Base-by-base conservation (phyloP, 2,888 invertebrate species). In the Orthosia incerta region DNA sequence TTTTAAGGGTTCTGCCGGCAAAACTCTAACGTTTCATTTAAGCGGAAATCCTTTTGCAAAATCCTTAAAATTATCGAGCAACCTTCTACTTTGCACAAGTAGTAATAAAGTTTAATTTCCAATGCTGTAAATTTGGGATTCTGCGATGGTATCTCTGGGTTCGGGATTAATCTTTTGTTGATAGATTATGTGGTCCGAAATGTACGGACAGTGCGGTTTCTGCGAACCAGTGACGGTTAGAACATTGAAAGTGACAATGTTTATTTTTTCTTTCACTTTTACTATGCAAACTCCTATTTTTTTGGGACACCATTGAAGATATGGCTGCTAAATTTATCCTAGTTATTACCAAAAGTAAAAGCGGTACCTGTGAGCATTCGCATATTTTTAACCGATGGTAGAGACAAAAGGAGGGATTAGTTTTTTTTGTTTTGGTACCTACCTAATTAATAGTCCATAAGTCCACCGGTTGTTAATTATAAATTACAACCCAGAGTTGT, bases 151-250 rank as follows among this genome's bases (percentile, higher is more conserved):
- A 84, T 89, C 86, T 87, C 66, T 86, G 87, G 84, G 86, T 82
- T 90, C 92, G 91, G 86, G 91, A 93, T 94, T 96, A 95, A 95
- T 95, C 95, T 95, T 94, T 95, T 95, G 95, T 95, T 95, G 95
- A 94, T 93, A 93, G 92, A 91, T 90, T 88, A 85, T 89, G 94
- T 92, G 93, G 90, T 88, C 89, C 85, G 77, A 82, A 70, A 71
- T 71, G 56, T 50, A 78, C 45, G 56, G 48, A 89, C 84, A 86
- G 90, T 74, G 84, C 76, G 91, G 89, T 91, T 94, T 94, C 94
- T 81, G 53, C 78, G 94, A 95, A 94, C 78, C 79, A 83, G 82
- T 84, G 85, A 86, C 83, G 83, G 82, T 87, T 51, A 76, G 82
- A 83, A 84, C 73, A 86, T 85, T 79, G 89, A 92, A 92, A 91